These are phyloP conservation scores for Pomacea canaliculata DNA, from an alignment of 2,888 invertebrate species.

Conservation along the genomic window DNA sequence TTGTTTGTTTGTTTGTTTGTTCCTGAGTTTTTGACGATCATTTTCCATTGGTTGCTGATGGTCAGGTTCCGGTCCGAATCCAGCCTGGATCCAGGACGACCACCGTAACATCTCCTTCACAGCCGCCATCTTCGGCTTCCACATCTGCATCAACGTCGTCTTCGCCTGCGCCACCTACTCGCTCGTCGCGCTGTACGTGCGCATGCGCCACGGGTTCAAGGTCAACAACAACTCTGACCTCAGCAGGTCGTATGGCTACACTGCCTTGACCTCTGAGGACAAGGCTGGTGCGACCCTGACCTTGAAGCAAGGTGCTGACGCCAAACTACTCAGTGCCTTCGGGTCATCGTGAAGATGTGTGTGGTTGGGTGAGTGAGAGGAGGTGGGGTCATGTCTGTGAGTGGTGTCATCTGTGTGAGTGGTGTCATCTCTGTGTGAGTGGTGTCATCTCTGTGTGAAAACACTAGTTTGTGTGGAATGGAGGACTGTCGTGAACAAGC, in stretches of 20 bases:
- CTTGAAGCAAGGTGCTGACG: not conserved
- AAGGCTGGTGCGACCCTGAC: not conserved
- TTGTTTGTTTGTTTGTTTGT: too few relatives aligned
- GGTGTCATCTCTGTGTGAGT: not conserved
- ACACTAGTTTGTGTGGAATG: not conserved
- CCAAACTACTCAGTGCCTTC: not conserved
- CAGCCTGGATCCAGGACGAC: constrained; percentile 26
- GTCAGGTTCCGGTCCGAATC: constrained; percentile 8
- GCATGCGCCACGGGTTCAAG: constrained; percentile 22
- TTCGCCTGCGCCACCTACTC: constrained; percentile 22
- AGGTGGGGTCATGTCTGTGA: not conserved
- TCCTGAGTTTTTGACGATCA: too few relatives aligned
- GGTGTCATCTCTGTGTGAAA: not conserved
- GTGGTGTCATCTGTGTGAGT: not conserved
- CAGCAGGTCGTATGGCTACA: constrained; percentile 8
- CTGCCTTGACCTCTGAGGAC: not conserved
- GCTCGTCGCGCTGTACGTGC: constrained; percentile 20
- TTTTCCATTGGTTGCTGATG: not conserved
- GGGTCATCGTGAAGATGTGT: not conserved
- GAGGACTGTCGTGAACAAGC: too few relatives aligned
- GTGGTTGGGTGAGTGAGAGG: not conserved
- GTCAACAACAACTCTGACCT: constrained; percentile 2
- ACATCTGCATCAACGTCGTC: constrained; percentile 32
- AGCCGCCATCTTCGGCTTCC: constrained; percentile 36
- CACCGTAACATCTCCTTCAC: constrained; percentile 33